phyloP scores from a whole-genome alignment of 1,140 invertebrate species.

The Homalodisca vitripennis region DNA sequence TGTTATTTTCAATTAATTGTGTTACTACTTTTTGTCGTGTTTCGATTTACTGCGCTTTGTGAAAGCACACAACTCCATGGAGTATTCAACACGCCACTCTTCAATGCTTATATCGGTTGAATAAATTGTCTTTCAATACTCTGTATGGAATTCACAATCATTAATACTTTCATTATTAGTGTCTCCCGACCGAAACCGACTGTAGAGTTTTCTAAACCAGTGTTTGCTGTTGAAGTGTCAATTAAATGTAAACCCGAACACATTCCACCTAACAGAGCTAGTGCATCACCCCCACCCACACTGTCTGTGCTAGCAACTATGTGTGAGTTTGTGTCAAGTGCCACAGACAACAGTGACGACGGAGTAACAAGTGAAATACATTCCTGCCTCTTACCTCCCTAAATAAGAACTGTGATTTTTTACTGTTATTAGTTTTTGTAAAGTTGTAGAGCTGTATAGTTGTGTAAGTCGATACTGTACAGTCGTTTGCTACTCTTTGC shows the following conservation, averaged over 20 bases:
- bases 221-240: slow-evolving; percentile 28
- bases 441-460: slow-evolving; percentile 34
- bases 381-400: slow-evolving; percentile 37
- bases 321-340: slow-evolving; percentile 1
- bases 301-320: no score
- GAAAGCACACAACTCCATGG: no score
- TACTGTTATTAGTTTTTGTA: slow-evolving; percentile 39
- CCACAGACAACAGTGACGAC: neutral
- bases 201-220: slow-evolving; percentile 25
- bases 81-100: no score
- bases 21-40: no score
- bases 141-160: no score
- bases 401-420: slow-evolving; percentile 40
- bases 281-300: no score
- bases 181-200: slow-evolving; percentile 7
- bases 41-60: no score
- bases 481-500: slow-evolving; percentile 37
- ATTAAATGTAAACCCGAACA: slow-evolving; percentile 27
- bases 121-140: no score
- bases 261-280: no score
- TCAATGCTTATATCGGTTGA: no score
- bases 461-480: slow-evolving; percentile 38
- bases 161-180: no score
- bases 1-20: no score
- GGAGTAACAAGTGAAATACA: slow-evolving; percentile 21